A percentile compares a stretch with the other conserved stretches of the same genome.
Conservation (phyloP, 2,888 invertebrate species). For the Luperina nickerlii region DNA sequence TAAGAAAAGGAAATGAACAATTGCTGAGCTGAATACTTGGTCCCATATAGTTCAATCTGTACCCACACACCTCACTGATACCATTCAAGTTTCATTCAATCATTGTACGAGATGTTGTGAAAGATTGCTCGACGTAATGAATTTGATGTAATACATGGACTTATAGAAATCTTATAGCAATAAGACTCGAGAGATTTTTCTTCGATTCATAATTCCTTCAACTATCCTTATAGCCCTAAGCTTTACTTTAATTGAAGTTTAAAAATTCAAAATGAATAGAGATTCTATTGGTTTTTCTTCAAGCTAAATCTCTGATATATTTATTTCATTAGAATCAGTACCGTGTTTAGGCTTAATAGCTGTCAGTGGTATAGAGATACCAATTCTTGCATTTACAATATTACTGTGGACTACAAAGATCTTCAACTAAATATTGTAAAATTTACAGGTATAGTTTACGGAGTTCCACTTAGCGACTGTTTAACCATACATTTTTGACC, state of each 20-base stretch:
- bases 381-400: background rate
- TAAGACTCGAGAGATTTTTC: too few species aligned
- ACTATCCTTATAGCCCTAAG: background rate
- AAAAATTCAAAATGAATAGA: too few species aligned
- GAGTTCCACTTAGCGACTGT: background rate
- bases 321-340: background rate
- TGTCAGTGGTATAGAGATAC: background rate
- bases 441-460: background rate
- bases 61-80: slow-evolving; percentile 31
- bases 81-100: slow-evolving; percentile 42
- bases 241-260: background rate
- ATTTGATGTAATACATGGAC: background rate
- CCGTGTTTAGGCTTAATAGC: background rate
- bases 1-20: slow-evolving; percentile 24
- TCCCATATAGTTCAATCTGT: slow-evolving; percentile 12
- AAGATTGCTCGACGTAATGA: background rate
- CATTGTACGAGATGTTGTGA: slow-evolving; percentile 18
- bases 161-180: background rate
- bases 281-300: background rate
- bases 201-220: background rate
- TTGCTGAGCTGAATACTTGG: slow-evolving; percentile 34
- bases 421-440: background rate
- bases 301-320: background rate
- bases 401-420: background rate
- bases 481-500: background rate